Conservation (phyloP, 1,140 invertebrate genomes). For the Ericerus pela region DNA sequence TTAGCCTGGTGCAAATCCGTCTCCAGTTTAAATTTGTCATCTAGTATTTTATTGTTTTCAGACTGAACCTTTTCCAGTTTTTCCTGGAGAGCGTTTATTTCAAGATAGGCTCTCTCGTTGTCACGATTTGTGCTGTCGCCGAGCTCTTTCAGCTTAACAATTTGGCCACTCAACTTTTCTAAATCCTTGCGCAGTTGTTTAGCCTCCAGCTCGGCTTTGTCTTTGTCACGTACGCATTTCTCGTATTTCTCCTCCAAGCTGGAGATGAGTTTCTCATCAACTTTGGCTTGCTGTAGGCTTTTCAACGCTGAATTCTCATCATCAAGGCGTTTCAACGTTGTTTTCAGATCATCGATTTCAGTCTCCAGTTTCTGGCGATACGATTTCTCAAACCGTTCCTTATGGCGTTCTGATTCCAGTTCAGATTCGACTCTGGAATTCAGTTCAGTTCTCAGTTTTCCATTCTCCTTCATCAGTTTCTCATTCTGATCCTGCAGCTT, state of each 20-base stretch:
- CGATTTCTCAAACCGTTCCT: slow-evolving; percentile 74
- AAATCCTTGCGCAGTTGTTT: slow-evolving; percentile 69
- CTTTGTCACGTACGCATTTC: slow-evolving; percentile 56
- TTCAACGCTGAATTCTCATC: slow-evolving; percentile 23
- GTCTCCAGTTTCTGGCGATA: slow-evolving; percentile 66
- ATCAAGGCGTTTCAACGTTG: slow-evolving; percentile 53
- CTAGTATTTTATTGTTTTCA: slow-evolving; percentile 35
- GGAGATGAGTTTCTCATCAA: slow-evolving; percentile 55
- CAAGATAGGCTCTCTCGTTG: slow-evolving; percentile 62
- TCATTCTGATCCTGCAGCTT: slow-evolving; percentile 70
- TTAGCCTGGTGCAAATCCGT: slow-evolving; percentile 50
- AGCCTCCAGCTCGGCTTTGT: slow-evolving; percentile 68
- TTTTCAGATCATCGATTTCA: slow-evolving; percentile 65
- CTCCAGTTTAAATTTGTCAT: slow-evolving; percentile 43
- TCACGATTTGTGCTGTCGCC: slow-evolving; percentile 64
- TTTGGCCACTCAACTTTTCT: slow-evolving; percentile 65
- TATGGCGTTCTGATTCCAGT: slow-evolving; percentile 64
- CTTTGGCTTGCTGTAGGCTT: slow-evolving; percentile 32
- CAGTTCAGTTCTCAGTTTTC: slow-evolving; percentile 50
- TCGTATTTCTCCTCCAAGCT: slow-evolving; percentile 69
- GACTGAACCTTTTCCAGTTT: slow-evolving; percentile 50
- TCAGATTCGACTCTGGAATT: slow-evolving; percentile 33
- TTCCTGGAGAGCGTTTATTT: slow-evolving; percentile 61
- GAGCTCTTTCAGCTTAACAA: slow-evolving; percentile 63
- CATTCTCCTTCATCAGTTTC: slow-evolving; percentile 60